Evolutionary conservation across 2,113 vertebrate species (phyloP).

Genomic region (Semnornis frantzii): DNA sequence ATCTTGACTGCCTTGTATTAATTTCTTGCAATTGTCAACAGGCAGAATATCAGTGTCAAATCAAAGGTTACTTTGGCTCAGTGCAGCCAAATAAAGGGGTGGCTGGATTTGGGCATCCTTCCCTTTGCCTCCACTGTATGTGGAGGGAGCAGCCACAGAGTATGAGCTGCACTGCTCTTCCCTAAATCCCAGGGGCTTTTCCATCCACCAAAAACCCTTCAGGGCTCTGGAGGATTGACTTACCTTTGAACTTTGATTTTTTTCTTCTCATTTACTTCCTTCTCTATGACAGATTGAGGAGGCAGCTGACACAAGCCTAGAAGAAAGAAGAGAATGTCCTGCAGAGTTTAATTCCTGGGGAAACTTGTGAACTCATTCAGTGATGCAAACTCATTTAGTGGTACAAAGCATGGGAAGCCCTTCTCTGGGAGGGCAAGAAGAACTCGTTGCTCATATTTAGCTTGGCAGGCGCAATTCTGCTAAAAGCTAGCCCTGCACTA

Average conservation of each 20-base stretch:
- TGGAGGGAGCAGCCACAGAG: not conserved
- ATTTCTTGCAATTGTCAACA: not conserved
- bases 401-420: not conserved
- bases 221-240: not conserved
- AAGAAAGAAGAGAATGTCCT: not conserved
- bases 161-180: not conserved
- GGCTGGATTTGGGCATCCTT: not conserved
- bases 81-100: not conserved
- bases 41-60: not conserved
- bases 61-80: not conserved
- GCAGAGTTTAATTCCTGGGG: not conserved
- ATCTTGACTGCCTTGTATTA: not conserved
- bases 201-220: not conserved
- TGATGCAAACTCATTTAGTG: not conserved
- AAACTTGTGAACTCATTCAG: not conserved
- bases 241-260: slow-evolving; percentile 52
- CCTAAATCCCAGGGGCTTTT: not conserved
- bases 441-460: not conserved
- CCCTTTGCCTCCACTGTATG: accelerated
- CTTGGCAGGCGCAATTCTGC: not conserved
- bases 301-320: slow-evolving; percentile 68
- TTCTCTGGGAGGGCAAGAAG: not conserved
- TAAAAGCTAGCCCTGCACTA: not conserved
- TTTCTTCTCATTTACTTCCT: slow-evolving; percentile 62
- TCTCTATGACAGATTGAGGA: slow-evolving; percentile 52